Evolutionary conservation across 2,888 invertebrate genomes (phyloP).

Genomic region (Dorcus parallelipipedus): DNA sequence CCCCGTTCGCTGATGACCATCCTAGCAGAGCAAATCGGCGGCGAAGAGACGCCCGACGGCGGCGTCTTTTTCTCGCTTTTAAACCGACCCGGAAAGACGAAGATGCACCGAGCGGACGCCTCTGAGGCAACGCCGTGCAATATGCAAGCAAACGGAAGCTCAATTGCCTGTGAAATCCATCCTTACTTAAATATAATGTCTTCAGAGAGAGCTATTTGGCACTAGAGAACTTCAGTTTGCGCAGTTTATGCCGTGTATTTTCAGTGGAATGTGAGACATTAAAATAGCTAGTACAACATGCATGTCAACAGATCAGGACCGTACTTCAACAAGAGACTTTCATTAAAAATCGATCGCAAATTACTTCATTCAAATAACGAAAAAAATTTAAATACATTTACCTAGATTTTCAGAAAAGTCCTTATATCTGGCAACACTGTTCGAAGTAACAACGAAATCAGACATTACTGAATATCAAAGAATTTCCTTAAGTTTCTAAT

Average conservation of each 20-base stretch:
- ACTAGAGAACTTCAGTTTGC: conserved; percentile 19
- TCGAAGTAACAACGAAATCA: too few species aligned
- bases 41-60: not conserved
- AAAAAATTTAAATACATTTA: too few species aligned
- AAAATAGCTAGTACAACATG: too few species aligned
- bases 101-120: not conserved
- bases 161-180: conserved; percentile 31
- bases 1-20: not conserved
- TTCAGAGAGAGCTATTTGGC: conserved; percentile 24
- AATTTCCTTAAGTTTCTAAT: too few species aligned
- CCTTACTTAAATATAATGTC: conserved; percentile 25
- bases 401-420: too few species aligned
- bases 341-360: too few species aligned
- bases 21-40: not conserved
- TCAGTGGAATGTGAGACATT: too few species aligned
- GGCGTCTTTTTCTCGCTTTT: not conserved
- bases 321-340: too few species aligned
- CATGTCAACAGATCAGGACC: too few species aligned
- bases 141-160: conserved; percentile 24
- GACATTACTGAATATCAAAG: too few species aligned
- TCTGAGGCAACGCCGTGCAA: conserved; percentile 18
- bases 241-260: conserved; percentile 15
- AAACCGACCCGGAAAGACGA: not conserved
- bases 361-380: too few species aligned
- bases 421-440: too few species aligned